A percentile compares a stretch with the other conserved stretches of the same genome.
Evolutionary conservation across 2,113 vertebrate species (phyloP).

Genomic region (Actenoides lindsayi): DNA sequence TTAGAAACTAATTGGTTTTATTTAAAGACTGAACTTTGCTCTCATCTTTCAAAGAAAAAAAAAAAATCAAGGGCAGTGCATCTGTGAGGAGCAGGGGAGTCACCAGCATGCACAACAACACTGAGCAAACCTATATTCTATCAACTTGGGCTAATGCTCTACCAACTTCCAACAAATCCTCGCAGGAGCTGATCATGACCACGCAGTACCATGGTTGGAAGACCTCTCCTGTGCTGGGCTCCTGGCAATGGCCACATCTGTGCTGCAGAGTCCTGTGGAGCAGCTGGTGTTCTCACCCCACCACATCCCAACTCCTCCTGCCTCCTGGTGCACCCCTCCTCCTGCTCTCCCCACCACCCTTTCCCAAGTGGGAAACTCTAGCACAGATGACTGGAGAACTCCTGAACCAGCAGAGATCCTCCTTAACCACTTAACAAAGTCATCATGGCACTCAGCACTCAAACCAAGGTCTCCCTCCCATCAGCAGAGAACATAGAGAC

Average conservation of each 20-base stretch:
- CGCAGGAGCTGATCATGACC: not conserved
- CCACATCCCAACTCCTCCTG: not conserved
- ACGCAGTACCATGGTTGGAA: not conserved
- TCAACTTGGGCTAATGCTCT: not conserved
- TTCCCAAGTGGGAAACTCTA: not conserved
- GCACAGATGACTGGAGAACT: not conserved
- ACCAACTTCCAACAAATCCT: not conserved
- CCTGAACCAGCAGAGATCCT: not conserved
- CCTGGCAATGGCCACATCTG: not conserved
- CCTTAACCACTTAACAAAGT: not conserved
- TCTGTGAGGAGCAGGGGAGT: not conserved
- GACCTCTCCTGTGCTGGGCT: not conserved
- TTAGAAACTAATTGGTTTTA: accelerated
- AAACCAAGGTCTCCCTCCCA: not conserved
- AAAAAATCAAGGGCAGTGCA: not conserved
- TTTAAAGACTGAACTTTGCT: not conserved
- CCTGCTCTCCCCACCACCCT: not conserved
- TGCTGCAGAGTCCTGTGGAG: not conserved
- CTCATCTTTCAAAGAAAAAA: not conserved
- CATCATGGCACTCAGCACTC: not conserved
- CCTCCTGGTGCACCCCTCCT: not conserved
- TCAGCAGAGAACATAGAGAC: not conserved
- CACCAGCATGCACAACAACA: not conserved
- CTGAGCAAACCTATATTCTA: not conserved
- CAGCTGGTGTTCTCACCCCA: not conserved